A percentile compares a stretch with the other conserved stretches of the same genome.
These are phyloP conservation scores for Pseudocheirus occidentalis DNA, from an alignment of 2,797 vertebrate species.

Conservation along the genomic window DNA sequence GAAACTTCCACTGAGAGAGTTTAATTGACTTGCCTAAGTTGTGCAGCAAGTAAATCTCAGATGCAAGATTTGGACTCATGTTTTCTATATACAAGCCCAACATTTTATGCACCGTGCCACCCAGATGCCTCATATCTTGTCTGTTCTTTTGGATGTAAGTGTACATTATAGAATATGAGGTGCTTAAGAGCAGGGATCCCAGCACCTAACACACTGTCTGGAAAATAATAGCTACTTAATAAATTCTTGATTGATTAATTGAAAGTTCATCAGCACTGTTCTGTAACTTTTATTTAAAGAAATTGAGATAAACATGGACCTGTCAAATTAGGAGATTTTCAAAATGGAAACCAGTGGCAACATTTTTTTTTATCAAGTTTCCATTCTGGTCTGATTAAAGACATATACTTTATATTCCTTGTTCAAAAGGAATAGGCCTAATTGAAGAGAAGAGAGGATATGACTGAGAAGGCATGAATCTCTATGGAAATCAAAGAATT, in stretches of 20 bases:
- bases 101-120: not conserved
- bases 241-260: not conserved
- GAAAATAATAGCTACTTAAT: not conserved
- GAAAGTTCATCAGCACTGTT: not conserved
- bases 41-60: not conserved
- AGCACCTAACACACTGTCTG: not conserved
- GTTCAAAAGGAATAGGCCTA: not conserved
- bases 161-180: not conserved
- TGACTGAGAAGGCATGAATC: not conserved
- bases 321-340: not conserved
- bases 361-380: not conserved
- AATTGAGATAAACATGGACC: not conserved
- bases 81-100: not conserved
- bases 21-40: not conserved
- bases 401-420: not conserved
- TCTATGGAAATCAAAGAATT: not conserved
- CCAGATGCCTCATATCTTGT: not conserved
- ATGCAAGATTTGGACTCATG: not conserved
- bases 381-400: not conserved
- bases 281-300: not conserved
- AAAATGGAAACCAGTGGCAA: not conserved
- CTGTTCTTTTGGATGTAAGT: not conserved
- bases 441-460: not conserved
- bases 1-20: not conserved
- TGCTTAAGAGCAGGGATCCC: not conserved